Conservation (phyloP, 2,797 vertebrate genomes). For the Sciaenops ocellatus region DNA sequence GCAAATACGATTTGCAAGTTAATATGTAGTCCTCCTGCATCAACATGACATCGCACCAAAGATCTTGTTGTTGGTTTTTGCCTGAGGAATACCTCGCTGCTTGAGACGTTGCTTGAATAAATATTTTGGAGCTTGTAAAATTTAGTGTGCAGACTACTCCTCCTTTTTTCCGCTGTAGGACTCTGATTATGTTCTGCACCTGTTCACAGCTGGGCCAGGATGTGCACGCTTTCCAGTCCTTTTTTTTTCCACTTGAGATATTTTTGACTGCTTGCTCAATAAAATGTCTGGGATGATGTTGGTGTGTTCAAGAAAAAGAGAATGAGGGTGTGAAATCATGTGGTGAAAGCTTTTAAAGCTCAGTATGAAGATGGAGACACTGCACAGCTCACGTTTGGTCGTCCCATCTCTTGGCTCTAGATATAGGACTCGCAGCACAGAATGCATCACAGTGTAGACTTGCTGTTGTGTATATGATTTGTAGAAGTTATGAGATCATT, state of each 20-base stretch:
- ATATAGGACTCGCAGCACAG: not conserved
- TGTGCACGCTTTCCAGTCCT: not conserved
- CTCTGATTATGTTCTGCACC: constrained; percentile 3
- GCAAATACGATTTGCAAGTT: not conserved
- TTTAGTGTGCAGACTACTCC: not conserved
- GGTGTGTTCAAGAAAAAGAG: not conserved
- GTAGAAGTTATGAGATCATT: not conserved
- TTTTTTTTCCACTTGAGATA: not conserved
- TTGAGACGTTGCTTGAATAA: constrained; percentile 21
- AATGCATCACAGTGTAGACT: no score
- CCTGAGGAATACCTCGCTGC: constrained; percentile 20
- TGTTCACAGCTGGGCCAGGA: constrained; percentile 8
- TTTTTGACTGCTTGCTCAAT: not conserved
- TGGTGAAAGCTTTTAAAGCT: not conserved
- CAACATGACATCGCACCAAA: not conserved
- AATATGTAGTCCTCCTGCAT: not conserved
- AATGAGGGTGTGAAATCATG: not conserved
- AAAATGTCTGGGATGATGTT: not conserved
- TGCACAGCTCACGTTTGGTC: not conserved
- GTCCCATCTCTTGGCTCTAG: not conserved
- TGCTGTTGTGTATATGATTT: not conserved
- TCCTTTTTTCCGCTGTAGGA: not conserved
- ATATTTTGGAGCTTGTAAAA: constrained; percentile 38
- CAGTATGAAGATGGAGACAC: not conserved
- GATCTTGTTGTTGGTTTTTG: constrained; percentile 14